A percentile compares a stretch with the other conserved stretches of the same genome.
Evolutionary conservation across 2,888 invertebrate genomes (phyloP).

Genomic region (Platerodrilus igneus): DNA sequence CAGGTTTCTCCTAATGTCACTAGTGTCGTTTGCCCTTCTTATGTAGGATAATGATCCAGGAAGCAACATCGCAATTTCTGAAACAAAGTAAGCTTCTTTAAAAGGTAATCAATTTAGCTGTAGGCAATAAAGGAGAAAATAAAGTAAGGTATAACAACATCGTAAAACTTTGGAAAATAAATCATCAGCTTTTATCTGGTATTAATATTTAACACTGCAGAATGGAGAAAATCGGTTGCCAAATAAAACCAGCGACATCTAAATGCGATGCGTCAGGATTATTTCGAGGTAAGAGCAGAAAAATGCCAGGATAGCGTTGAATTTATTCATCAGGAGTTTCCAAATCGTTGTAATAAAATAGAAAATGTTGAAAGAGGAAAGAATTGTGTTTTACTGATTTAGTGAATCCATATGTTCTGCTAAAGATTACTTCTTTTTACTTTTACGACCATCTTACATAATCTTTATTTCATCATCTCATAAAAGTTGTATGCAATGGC

Average conservation of each 20-base stretch:
- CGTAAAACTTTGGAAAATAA: slow-evolving; percentile 12
- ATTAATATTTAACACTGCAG: slow-evolving; percentile 14
- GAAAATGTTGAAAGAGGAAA: no score
- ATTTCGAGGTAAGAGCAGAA: slow-evolving; percentile 3
- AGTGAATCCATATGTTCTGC: no score
- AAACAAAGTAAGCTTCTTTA: slow-evolving; percentile 37
- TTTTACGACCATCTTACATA: no score
- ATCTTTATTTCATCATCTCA: no score
- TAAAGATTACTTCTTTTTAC: no score
- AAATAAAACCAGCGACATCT: slow-evolving; percentile 7
- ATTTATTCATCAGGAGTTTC: slow-evolving; percentile 12
- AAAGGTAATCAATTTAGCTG: slow-evolving; percentile 1
- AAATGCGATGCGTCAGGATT: slow-evolving; percentile 9
- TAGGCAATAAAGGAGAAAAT: slow-evolving; percentile 7
- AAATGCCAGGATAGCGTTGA: slow-evolving; percentile 6
- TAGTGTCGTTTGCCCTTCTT: slow-evolving; percentile 73
- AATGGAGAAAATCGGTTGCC: slow-evolving; percentile 10
- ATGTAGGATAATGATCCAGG: slow-evolving; percentile 73
- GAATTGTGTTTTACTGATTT: no score
- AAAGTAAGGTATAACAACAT: slow-evolving; percentile 14
- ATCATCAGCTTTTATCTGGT: slow-evolving; percentile 12
- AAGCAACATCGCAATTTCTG: slow-evolving; percentile 78
- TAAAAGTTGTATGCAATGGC: no score
- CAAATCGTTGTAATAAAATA: no score
- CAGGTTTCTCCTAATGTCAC: slow-evolving; percentile 75